Percentiles rank a stretch among this genome's conserved stretches.
phyloP scores from a whole-genome alignment of 2,888 invertebrate genomes.

The Byasa hedistus region DNA sequence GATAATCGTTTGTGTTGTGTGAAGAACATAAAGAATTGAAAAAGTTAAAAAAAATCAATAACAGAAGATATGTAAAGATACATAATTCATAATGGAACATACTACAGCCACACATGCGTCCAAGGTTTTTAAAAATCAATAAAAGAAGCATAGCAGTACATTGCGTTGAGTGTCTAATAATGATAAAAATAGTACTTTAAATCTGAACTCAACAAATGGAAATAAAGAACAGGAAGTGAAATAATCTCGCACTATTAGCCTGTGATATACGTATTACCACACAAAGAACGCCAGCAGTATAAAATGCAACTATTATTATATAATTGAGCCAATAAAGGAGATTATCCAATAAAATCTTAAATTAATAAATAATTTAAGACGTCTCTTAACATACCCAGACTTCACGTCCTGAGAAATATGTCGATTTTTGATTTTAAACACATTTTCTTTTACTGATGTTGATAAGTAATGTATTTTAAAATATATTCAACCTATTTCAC shows the following conservation, averaged over 20 bases:
- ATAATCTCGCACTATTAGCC: not conserved
- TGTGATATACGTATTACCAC: not conserved
- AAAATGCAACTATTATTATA: conserved; percentile 4
- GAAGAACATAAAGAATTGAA: not conserved
- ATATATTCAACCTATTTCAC: conserved; percentile 2
- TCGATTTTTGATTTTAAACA: not conserved
- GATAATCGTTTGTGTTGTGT: not conserved
- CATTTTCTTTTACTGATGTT: not conserved
- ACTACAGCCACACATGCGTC: not conserved
- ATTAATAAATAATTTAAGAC: conserved; percentile 14
- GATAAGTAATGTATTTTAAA: not conserved
- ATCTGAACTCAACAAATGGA: not conserved
- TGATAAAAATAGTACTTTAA: not conserved
- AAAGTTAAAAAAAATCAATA: not conserved
- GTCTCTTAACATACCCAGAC: conserved; percentile 12
- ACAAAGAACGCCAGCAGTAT: conserved; percentile 13
- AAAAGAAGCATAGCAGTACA: not conserved
- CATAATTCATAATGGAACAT: not conserved
- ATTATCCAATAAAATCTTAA: not conserved
- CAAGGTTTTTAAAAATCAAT: not conserved
- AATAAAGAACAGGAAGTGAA: not conserved
- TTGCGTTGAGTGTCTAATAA: not conserved
- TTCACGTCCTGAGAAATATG: conserved; percentile 6
- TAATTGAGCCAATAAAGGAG: conserved; percentile 8
- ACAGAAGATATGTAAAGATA: not conserved